Evolutionary conservation across 2,113 vertebrate species (phyloP), one percentile per base, ranked within the genome.

Genomic region (Chloroceryle aenea): DNA sequence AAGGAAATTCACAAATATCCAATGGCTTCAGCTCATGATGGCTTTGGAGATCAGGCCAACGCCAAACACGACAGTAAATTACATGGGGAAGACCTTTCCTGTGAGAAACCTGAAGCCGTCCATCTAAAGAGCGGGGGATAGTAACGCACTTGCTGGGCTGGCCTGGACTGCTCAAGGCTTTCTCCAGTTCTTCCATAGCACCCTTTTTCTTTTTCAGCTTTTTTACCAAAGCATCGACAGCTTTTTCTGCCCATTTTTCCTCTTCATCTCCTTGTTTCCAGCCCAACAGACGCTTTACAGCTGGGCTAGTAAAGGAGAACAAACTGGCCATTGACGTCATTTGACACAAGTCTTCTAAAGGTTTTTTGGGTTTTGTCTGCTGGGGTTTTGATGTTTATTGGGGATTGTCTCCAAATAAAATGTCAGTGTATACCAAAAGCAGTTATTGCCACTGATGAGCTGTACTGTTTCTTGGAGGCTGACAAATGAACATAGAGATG

Each of bases 181-280:
- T 99, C 97, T 99, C 99, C 97, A 99, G 97, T 95, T 99, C 99
- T 94, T 99, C 99, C 99, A 99, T 99, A 84, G 99, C 99, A 21
- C 99, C 99, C 36, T 99, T 99, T 93, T 99, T 99, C 98, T 99
- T 99, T 97, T 99, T 99, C 53, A 99, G 97, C 95, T 99, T 99
- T 96, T 99, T 99, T 9, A 99, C 99, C 30, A 99, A 98, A 36
- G 99, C 99, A 82, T 99, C 99, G 7, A 99, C 99, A 29, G 99
- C 99, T 95, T 99, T 99, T 95, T 99, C 99, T 20, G 99, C 99
- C 99, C 99, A 99, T 98, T 99, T 99, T 95, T 99, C 99, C 83
- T 99, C 99, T 98, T 99, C 99, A 63, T 99, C 99, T 66, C 99
- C 99, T 98, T 99, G 99, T 95, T 99, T 99, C 99, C 99, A 99